phyloP scores from a whole-genome alignment of 1,140 invertebrate genomes.

The Piezodorus guildinii region DNA sequence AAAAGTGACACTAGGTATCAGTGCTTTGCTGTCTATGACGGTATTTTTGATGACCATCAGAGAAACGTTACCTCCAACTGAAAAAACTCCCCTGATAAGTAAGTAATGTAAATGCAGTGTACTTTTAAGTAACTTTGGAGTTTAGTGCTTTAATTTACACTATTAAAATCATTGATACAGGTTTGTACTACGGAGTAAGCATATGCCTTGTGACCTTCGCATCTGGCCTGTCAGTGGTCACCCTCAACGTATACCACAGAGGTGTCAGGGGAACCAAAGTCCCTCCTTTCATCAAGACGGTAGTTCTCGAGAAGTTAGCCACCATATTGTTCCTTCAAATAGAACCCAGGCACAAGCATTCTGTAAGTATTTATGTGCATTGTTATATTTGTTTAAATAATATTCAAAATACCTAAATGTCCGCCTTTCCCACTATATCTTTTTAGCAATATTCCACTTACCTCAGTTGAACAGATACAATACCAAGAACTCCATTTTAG shows the following conservation, averaged over 20 bases:
- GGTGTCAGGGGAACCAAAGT: constrained; percentile 67
- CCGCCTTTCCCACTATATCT: too few species aligned
- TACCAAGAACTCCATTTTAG: too few species aligned
- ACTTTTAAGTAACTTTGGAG: not conserved
- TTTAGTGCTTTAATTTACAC: too few species aligned
- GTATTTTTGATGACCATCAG: constrained; percentile 88
- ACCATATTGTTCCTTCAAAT: constrained; percentile 50
- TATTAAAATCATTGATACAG: constrained; percentile 37
- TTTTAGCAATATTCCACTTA: too few species aligned
- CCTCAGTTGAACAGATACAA: too few species aligned
- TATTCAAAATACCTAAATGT: too few species aligned
- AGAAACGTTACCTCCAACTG: constrained; percentile 81
- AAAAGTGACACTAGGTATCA: constrained; percentile 78
- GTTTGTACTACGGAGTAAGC: constrained; percentile 82
- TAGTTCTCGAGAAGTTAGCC: constrained; percentile 54
- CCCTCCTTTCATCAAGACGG: constrained; percentile 49
- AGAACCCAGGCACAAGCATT: constrained; percentile 37
- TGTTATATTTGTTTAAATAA: too few species aligned
- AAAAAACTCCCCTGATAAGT: constrained; percentile 86
- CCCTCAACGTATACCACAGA: constrained; percentile 76
- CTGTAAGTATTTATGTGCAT: constrained; percentile 11
- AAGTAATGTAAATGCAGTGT: constrained; percentile 33
- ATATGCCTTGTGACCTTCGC: constrained; percentile 84
- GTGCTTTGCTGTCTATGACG: constrained; percentile 81
- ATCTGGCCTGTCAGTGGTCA: constrained; percentile 72